Conservation (phyloP, 2,113 vertebrate genomes). For the Lophius piscatorius region DNA sequence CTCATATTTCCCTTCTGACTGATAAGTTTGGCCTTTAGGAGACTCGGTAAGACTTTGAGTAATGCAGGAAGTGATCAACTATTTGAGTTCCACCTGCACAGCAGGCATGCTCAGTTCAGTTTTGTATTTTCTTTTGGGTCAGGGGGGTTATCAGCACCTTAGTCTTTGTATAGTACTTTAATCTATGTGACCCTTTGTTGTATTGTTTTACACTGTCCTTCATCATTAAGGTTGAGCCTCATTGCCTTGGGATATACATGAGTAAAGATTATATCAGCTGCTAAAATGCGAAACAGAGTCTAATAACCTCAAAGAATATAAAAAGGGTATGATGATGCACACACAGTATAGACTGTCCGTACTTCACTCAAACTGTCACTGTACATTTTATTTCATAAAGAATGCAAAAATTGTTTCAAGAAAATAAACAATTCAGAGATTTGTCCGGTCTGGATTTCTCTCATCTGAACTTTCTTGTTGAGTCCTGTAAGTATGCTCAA, state of each 20-base stretch:
- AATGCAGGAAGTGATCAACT: conserved; percentile 26
- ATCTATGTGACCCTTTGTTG: conserved; percentile 61
- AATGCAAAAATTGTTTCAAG: conserved; percentile 3
- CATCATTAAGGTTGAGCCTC: conserved; percentile 85
- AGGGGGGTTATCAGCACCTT: conserved; percentile 65
- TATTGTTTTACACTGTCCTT: conserved; percentile 61
- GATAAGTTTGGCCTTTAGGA: not conserved
- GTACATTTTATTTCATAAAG: conserved; percentile 20
- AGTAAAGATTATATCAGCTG: conserved; percentile 44
- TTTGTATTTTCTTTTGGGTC: not conserved
- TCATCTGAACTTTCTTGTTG: not conserved
- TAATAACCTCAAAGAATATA: not conserved
- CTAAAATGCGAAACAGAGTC: conserved; percentile 33
- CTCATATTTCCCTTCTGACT: conserved; percentile 5
- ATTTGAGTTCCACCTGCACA: not conserved
- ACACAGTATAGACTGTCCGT: conserved; percentile 1
- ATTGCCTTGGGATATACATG: conserved; percentile 87
- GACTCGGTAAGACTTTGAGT: conserved; percentile 11
- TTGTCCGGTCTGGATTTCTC: conserved; percentile 21
- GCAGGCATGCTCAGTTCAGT: conserved; percentile 8
- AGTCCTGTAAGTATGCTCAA: not conserved
- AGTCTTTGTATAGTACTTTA: conserved; percentile 59
- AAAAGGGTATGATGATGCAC: not conserved
- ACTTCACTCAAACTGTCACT: conserved; percentile 14
- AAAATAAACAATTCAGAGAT: conserved; percentile 13